These are phyloP conservation scores for Aphaenogaster ashmeadi DNA, from an alignment of 1,140 invertebrate species.

Conservation along the genomic window DNA sequence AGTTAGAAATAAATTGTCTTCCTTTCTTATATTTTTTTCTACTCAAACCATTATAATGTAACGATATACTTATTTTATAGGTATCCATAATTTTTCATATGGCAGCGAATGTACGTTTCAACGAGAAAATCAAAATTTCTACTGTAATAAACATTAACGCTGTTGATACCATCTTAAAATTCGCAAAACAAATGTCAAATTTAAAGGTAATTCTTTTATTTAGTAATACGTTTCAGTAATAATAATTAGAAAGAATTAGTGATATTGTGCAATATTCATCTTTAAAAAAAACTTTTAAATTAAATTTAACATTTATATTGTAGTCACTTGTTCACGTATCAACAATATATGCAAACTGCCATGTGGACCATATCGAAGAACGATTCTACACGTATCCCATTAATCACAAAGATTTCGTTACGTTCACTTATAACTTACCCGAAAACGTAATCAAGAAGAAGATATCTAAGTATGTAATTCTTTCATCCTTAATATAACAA, in stretches of 20 bases:
- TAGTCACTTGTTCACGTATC: conserved; percentile 91
- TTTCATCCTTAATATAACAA: conserved; percentile 17
- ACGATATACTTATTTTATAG: conserved; percentile 57
- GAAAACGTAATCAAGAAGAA: conserved; percentile 87
- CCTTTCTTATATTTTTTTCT: not conserved
- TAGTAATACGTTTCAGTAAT: no score
- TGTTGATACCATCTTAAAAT: conserved; percentile 86
- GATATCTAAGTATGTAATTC: conserved; percentile 86
- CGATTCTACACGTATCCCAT: conserved; percentile 91
- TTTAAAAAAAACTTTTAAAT: not conserved
- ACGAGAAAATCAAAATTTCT: conserved; percentile 89
- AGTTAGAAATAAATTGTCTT: not conserved
- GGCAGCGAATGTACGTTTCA: conserved; percentile 90
- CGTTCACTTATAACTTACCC: conserved; percentile 87
- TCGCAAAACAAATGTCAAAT: conserved; percentile 83
- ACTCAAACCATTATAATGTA: not conserved
- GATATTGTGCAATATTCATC: not conserved
- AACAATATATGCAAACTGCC: conserved; percentile 91
- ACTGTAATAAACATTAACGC: conserved; percentile 89
- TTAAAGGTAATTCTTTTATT: conserved; percentile 78
- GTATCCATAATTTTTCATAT: conserved; percentile 89
- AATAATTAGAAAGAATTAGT: no score
- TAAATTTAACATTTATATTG: conserved; percentile 70
- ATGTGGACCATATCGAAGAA: conserved; percentile 88
- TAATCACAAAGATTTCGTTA: conserved; percentile 89